Evolutionary conservation across 1,140 invertebrate genomes (phyloP).

Genomic region (Goniozus legneri): DNA sequence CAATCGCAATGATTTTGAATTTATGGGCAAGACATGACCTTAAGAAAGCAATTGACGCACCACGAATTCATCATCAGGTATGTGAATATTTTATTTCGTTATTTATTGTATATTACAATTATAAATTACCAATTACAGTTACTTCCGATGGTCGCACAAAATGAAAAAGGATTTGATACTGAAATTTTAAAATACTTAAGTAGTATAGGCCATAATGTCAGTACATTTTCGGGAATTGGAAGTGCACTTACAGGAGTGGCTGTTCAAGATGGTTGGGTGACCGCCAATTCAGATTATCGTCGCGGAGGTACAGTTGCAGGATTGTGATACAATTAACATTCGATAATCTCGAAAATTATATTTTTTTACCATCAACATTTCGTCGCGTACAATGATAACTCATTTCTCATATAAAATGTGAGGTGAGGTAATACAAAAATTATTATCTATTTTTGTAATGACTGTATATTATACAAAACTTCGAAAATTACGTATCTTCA

Average conservation of each 20-base stretch:
- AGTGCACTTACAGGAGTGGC: conserved; percentile 59
- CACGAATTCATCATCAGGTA: conserved; percentile 49
- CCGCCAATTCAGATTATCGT: conserved; percentile 59
- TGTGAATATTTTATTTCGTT: too few relatives aligned
- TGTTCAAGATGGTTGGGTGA: conserved; percentile 40
- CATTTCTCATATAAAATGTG: too few relatives aligned
- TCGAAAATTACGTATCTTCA: too few relatives aligned
- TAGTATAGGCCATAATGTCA: conserved; percentile 52
- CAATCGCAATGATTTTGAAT: conserved; percentile 59
- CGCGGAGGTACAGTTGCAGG: conserved; percentile 53
- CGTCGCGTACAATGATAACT: too few relatives aligned
- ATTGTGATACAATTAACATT: conserved; percentile 20
- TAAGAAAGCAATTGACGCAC: conserved; percentile 40
- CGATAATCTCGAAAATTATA: background rate
- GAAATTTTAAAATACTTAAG: conserved; percentile 47
- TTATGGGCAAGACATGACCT: conserved; percentile 38
- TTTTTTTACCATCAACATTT: background rate
- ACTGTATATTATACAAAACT: too few relatives aligned
- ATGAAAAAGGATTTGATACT: conserved; percentile 61
- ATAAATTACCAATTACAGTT: conserved; percentile 62
- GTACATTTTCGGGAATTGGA: conserved; percentile 46
- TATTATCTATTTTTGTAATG: too few relatives aligned
- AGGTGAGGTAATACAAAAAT: too few relatives aligned
- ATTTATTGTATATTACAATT: too few relatives aligned
- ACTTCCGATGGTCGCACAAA: conserved; percentile 64